Evolutionary conservation across 2,888 invertebrate species (phyloP).

Genomic region (Drosophila putrida): DNA sequence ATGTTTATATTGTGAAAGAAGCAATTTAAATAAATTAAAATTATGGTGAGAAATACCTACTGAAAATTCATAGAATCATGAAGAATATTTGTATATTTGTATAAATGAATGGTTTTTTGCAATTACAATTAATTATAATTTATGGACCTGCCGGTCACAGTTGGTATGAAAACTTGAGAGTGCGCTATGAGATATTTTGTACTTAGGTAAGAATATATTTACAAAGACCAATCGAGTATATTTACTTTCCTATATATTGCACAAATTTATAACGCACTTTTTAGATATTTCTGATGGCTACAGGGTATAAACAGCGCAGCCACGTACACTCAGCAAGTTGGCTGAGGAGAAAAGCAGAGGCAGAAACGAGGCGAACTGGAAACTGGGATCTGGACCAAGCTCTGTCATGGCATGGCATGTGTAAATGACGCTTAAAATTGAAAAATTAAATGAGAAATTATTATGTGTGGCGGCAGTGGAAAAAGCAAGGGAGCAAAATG

Average conservation of each 20-base stretch:
- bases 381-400: slow-evolving; percentile 74
- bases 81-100: no score
- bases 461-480: slow-evolving; percentile 76
- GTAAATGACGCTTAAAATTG: slow-evolving; percentile 83
- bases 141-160: no score
- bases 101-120: no score
- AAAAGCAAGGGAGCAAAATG: slow-evolving; percentile 30
- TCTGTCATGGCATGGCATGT: slow-evolving; percentile 79
- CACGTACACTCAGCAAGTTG: neutral
- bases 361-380: neutral
- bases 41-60: no score
- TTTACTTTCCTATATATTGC: no score
- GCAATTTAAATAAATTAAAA: no score
- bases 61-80: no score
- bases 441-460: slow-evolving; percentile 83
- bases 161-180: no score
- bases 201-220: neutral
- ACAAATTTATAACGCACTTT: neutral
- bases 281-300: neutral
- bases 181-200: no score
- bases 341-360: neutral
- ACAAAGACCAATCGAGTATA: neutral
- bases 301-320: neutral
- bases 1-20: no score
- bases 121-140: no score